phyloP scores from a whole-genome alignment of 2,888 invertebrate species.

The Morpho helenor region DNA sequence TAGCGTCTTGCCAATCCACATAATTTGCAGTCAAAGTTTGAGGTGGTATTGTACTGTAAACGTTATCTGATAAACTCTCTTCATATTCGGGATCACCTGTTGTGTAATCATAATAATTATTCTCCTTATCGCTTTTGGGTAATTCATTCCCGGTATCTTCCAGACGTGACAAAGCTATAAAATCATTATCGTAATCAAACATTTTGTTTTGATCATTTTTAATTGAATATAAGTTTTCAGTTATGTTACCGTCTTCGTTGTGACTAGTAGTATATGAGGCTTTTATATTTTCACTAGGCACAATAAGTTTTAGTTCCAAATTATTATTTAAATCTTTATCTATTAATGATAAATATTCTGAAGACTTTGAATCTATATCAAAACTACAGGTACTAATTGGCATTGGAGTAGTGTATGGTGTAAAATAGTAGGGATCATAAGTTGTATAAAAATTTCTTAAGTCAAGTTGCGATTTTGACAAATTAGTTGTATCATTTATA shows the following conservation, averaged over 20 bases:
- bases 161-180: not conserved
- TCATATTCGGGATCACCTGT: conserved; percentile 27
- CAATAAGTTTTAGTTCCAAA: not conserved
- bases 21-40: conserved; percentile 11
- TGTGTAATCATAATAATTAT: conserved; percentile 27
- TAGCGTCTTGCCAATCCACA: conserved; percentile 17
- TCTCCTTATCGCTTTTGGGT: not conserved
- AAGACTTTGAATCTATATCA: not conserved
- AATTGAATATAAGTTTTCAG: not conserved
- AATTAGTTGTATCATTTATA: not conserved
- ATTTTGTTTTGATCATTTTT: not conserved
- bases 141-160: conserved; percentile 2
- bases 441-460: conserved; percentile 2
- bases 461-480: not conserved
- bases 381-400: not conserved
- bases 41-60: conserved; percentile 24
- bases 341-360: not conserved
- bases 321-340: not conserved
- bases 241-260: not conserved
- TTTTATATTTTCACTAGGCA: not conserved
- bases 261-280: not conserved
- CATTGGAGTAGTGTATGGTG: not conserved
- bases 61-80: conserved; percentile 8
- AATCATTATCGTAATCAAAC: conserved; percentile 1
- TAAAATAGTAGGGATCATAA: not conserved